Conservation (phyloP, 2,888 invertebrate genomes). For the Diplolepis rosae region DNA sequence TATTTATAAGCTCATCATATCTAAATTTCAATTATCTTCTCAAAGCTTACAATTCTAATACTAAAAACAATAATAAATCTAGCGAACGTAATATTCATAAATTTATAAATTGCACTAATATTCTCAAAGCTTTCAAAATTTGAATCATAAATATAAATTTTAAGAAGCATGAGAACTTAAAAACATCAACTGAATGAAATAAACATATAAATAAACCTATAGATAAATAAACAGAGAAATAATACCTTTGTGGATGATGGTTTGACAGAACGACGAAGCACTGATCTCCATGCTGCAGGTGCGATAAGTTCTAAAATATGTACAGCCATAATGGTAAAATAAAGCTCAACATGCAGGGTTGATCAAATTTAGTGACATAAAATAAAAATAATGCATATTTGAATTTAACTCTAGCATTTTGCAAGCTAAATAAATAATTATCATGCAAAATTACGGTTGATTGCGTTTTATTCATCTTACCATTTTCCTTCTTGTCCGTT, state of each 20-base stretch:
- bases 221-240: constrained; percentile 55
- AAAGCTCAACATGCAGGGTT: constrained; percentile 42
- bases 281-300: constrained; percentile 72
- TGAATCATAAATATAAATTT: not conserved
- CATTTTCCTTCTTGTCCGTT: constrained; percentile 69
- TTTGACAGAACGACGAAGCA: constrained; percentile 70
- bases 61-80: too few species aligned
- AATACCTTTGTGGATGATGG: constrained; percentile 67
- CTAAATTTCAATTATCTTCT: too few species aligned
- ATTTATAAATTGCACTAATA: too few species aligned
- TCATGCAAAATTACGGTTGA: not conserved
- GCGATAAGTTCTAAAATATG: constrained; percentile 71
- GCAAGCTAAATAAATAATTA: not conserved
- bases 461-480: constrained; percentile 53
- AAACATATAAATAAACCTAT: too few species aligned
- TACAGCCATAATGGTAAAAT: constrained; percentile 58
- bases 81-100: too few species aligned
- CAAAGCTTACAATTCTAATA: too few species aligned
- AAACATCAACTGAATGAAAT: constrained; percentile 49
- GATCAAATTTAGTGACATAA: constrained; percentile 16
- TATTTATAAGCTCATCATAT: too few species aligned
- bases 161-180: constrained; percentile 43
- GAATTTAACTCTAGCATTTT: not conserved
- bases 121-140: not conserved
- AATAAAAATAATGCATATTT: constrained; percentile 5